Conservation (phyloP, 2,888 invertebrate genomes). For the Tiliacea aurago region DNA sequence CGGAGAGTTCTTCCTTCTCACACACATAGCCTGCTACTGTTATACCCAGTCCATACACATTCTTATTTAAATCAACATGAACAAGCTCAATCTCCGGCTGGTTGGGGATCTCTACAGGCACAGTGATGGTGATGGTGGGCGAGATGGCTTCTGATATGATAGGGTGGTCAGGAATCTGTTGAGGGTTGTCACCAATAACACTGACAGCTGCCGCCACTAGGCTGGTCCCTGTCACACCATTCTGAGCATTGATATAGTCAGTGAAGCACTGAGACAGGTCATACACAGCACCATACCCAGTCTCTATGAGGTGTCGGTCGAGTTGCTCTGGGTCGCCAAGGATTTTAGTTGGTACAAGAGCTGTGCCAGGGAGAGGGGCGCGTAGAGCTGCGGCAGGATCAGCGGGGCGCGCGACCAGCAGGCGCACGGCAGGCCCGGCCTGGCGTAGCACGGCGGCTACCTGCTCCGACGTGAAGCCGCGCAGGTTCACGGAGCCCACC, state of each 20-base stretch:
- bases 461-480: conserved; percentile 99
- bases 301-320: conserved; percentile 95
- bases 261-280: conserved; percentile 85
- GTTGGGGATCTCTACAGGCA: conserved; percentile 90
- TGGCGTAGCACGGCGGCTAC: conserved; percentile 93
- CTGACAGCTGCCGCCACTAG: conserved; percentile 86
- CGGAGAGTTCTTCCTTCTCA: conserved; percentile 99
- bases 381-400: conserved; percentile 96
- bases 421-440: conserved; percentile 95
- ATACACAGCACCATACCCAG: conserved; percentile 92
- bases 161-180: conserved; percentile 83
- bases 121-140: conserved; percentile 87
- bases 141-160: conserved; percentile 81
- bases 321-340: conserved; percentile 97
- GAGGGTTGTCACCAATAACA: conserved; percentile 85
- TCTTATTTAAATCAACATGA: conserved; percentile 97
- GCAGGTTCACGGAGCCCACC: conserved; percentile 97
- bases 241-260: conserved; percentile 83
- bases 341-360: conserved; percentile 97
- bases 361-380: conserved; percentile 94
- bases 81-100: conserved; percentile 97
- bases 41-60: conserved; percentile 97
- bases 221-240: conserved; percentile 76
- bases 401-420: conserved; percentile 98
- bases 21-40: conserved; percentile 99